phyloP scores from a whole-genome alignment of 2,888 invertebrate species.

The Hyposoter didymator region DNA sequence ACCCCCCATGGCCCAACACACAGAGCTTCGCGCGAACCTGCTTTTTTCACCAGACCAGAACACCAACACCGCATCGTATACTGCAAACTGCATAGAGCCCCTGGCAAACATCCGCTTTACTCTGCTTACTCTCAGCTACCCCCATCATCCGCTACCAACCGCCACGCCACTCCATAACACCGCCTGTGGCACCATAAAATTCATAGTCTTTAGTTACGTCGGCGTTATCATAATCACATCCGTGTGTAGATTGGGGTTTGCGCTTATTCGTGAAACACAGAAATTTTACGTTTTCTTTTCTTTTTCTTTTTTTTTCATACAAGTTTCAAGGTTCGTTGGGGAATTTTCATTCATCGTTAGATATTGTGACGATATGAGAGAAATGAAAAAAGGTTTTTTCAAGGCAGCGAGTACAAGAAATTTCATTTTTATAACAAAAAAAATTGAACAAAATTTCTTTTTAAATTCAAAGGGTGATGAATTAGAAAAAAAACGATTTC shows the following conservation, averaged over 20 bases:
- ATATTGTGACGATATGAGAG: background rate
- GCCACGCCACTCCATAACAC: slow-evolving; percentile 84
- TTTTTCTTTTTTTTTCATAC: slow-evolving; percentile 45
- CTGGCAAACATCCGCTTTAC: slow-evolving; percentile 81
- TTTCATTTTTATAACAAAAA: background rate
- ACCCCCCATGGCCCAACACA: slow-evolving; percentile 55
- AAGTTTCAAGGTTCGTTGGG: slow-evolving; percentile 18
- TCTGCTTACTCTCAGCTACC: slow-evolving; percentile 83
- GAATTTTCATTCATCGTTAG: background rate
- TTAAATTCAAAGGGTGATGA: background rate
- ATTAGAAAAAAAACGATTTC: background rate
- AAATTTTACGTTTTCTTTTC: slow-evolving; percentile 49
- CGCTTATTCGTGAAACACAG: slow-evolving; percentile 51
- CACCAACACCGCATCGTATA: slow-evolving; percentile 78
- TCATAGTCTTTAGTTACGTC: slow-evolving; percentile 82
- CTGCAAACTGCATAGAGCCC: slow-evolving; percentile 83
- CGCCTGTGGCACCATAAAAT: slow-evolving; percentile 85
- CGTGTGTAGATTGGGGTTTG: slow-evolving; percentile 72
- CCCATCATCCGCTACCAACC: slow-evolving; percentile 83
- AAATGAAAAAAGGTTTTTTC: background rate
- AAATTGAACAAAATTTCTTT: too few species aligned
- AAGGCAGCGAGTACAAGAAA: background rate
- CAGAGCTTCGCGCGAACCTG: slow-evolving; percentile 71
- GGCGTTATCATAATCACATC: slow-evolving; percentile 75
- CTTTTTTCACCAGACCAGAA: slow-evolving; percentile 76